Percentiles rank a stretch among this genome's conserved stretches.
These are phyloP conservation scores for Ophion ellenae DNA, from an alignment of 2,888 invertebrate species.

Conservation along the genomic window DNA sequence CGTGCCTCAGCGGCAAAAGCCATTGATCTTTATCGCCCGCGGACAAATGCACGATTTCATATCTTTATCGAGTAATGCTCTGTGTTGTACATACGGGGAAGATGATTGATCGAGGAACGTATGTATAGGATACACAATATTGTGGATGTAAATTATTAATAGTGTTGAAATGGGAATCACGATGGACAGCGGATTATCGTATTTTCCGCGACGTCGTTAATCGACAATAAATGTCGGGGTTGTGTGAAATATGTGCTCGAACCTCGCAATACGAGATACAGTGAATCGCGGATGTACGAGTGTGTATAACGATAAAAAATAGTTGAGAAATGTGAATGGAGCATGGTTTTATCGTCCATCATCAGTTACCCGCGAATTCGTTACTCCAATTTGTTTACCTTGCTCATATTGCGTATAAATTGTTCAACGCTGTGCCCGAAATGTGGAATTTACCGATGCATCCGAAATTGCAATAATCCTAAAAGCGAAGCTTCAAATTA, in stretches of 20 bases:
- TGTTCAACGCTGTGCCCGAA: background rate
- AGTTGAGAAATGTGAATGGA: conserved; percentile 17
- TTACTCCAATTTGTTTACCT: conserved; percentile 3
- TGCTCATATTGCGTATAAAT: background rate
- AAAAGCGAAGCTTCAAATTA: background rate
- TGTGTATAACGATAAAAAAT: background rate
- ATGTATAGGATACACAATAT: background rate
- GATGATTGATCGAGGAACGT: conserved; percentile 12
- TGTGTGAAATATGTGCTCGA: background rate
- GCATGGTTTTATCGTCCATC: conserved; percentile 4
- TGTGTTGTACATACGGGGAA: background rate
- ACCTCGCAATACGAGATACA: conserved; percentile 2
- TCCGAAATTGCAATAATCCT: background rate
- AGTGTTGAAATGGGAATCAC: background rate
- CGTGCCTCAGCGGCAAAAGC: background rate
- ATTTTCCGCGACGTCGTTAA: conserved; percentile 26
- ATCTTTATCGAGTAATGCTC: background rate
- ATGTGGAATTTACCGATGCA: conserved; percentile 3
- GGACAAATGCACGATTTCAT: background rate
- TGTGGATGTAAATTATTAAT: background rate
- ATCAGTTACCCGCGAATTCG: conserved; percentile 24
- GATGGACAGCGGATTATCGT: conserved; percentile 27
- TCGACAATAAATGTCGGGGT: conserved; percentile 22
- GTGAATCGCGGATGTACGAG: background rate
- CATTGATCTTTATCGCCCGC: background rate